A percentile compares a stretch with the other conserved stretches of the same genome.
Evolutionary conservation across 2,888 invertebrate species (phyloP).

Genomic region (Chalcis sispes): DNA sequence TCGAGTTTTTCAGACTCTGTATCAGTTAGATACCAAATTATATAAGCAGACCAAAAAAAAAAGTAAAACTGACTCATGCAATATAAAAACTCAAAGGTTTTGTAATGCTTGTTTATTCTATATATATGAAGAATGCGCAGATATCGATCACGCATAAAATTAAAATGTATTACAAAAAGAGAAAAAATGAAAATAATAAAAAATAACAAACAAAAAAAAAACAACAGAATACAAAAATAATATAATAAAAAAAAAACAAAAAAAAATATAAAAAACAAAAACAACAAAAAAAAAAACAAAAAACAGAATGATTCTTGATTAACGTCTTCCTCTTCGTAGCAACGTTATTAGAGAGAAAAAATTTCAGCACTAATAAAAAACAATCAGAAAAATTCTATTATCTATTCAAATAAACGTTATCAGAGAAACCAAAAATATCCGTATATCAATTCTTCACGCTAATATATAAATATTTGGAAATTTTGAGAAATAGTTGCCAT

Average conservation of each 20-base stretch:
- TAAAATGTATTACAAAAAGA: background rate
- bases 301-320: background rate
- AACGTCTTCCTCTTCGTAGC: background rate
- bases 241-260: background rate
- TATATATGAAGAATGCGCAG: background rate
- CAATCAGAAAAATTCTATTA: too few relatives aligned
- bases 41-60: slow-evolving; percentile 2
- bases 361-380: too few relatives aligned
- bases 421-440: too few relatives aligned
- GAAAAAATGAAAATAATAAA: background rate
- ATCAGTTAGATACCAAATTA: background rate
- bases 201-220: background rate
- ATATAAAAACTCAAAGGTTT: background rate
- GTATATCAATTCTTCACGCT: too few relatives aligned
- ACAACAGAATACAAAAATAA: too few relatives aligned
- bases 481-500: too few relatives aligned
- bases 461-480: too few relatives aligned
- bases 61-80: background rate
- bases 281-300: slow-evolving; percentile 3
- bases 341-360: too few relatives aligned
- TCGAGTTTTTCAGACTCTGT: too few relatives aligned
- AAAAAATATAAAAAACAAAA: slow-evolving; percentile 5
- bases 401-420: too few relatives aligned
- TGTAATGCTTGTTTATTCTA: background rate
- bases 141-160: background rate